Conservation (phyloP, 2,797 vertebrate species). For the Ctenochaetus hawaiiensis region DNA sequence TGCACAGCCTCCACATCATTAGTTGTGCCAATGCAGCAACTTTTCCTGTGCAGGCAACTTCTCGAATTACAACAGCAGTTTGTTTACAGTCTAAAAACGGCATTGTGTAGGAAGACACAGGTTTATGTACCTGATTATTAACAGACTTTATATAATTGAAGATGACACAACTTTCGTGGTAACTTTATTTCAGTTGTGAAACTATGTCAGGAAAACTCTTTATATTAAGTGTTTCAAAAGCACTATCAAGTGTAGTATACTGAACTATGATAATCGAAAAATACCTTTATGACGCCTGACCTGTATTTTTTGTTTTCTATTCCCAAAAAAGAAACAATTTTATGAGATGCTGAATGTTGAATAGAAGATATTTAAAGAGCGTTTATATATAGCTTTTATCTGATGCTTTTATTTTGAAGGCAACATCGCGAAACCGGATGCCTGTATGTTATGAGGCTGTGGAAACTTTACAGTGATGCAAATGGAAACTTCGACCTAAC, state of each 20-base stretch:
- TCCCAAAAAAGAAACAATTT: no score
- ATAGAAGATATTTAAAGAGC: no score
- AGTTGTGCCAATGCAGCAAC: constrained; percentile 7
- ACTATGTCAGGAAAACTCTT: background rate
- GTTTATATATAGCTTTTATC: background rate
- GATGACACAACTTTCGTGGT: background rate
- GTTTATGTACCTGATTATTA: background rate
- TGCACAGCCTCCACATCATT: constrained; percentile 19
- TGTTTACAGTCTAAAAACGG: background rate
- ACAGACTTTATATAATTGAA: background rate
- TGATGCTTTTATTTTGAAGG: constrained; percentile 63
- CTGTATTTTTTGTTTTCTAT: background rate
- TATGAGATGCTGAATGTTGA: background rate
- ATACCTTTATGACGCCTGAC: background rate
- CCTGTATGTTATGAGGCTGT: background rate
- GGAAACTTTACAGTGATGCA: constrained; percentile 29
- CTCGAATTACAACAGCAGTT: constrained; percentile 4
- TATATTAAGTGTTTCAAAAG: background rate
- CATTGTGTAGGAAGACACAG: background rate
- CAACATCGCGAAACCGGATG: background rate
- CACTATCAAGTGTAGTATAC: background rate
- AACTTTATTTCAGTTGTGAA: background rate
- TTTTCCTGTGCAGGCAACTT: background rate
- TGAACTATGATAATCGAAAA: background rate
- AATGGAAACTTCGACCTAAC: constrained; percentile 49